phyloP scores from a whole-genome alignment of 2,888 invertebrate genomes.

The Caenorhabditis sulstoni region DNA sequence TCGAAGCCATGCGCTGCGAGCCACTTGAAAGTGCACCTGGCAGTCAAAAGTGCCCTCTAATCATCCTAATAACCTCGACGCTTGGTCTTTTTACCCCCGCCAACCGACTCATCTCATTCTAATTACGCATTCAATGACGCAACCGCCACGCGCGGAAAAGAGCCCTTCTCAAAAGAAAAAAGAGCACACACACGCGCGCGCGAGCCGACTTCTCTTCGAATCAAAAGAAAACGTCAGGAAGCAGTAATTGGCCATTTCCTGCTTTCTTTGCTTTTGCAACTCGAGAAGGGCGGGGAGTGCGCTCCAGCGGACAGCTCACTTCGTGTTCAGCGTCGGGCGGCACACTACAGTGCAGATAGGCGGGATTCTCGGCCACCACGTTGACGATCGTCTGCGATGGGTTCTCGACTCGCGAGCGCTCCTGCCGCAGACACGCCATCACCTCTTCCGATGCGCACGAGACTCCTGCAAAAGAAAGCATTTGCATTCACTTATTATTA shows the following conservation, averaged over 20 bases:
- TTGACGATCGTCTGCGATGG: conserved; percentile 63
- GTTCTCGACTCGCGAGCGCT: conserved; percentile 64
- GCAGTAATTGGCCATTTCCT: conserved; percentile 29
- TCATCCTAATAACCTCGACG: too few species aligned
- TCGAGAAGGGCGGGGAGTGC: background rate
- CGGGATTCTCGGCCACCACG: conserved; percentile 74
- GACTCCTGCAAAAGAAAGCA: conserved; percentile 42
- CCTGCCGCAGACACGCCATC: conserved; percentile 69
- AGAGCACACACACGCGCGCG: background rate
- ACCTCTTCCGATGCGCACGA: conserved; percentile 58
- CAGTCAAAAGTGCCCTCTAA: too few species aligned
- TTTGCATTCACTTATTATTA: conserved; percentile 33
- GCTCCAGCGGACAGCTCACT: conserved; percentile 8
- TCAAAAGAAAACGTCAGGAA: conserved; percentile 18
- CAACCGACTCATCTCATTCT: background rate
- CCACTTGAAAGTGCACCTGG: too few species aligned
- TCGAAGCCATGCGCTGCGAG: too few species aligned
- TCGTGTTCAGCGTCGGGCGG: conserved; percentile 64
- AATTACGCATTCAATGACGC: conserved; percentile 18
- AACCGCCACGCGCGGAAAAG: background rate
- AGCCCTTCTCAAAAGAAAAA: background rate
- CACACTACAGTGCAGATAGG: conserved; percentile 77
- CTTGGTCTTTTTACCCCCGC: background rate
- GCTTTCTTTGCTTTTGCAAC: background rate
- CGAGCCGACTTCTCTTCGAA: background rate